Base-by-base conservation (phyloP, 2,113 vertebrate genomes). In the Pao palembangensis region DNA sequence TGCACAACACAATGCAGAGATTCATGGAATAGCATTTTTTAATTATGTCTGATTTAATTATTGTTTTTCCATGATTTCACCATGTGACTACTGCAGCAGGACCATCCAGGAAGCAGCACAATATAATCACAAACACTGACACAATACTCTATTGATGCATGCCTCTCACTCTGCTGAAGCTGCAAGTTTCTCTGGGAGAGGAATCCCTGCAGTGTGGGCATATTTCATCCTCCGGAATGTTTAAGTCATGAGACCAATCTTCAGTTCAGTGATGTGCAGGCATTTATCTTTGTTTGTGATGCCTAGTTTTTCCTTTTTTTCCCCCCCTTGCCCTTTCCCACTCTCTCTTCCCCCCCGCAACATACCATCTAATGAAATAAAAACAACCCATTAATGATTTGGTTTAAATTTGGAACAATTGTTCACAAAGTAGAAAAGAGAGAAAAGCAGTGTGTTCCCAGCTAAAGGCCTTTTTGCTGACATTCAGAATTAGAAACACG, bases 161-260 rank as follows among this genome's bases (percentile, higher is more conserved):
- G 74, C 59, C 67, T 64, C 55, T 71, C 58, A 59, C 71, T 58
- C 70, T 85, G 85, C 88, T 87, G 86, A 87, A 78, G 78, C 82
- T 78, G 86, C 85, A 88, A 41, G 75, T 84, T 86, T 73, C 57
- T 34, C 73, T 60, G 57, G 51, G 71, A 54, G 59, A 72, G 69
- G 78, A 82, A 85, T 82, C 74, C 79, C 74, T 78, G 74, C 78
- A 62, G 75, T 52, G 79, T 79, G 79, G 79, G 81, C 73, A 81
- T 66, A 79, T 87, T 83, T 86, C 56, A 74, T 81, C 79, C 83
- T 67, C 76, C 80, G 49, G 60, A 81, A 88, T 88, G 84, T 88
- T 89, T 88, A 78, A 88, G 81, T 88, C 82, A 88, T 89, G 85
- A 89, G 85, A 81, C 67, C 59, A 58, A 72, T 72, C 67, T 51